Base-by-base conservation (phyloP, 2,113 vertebrate species). In the Hiodon tergisus region DNA sequence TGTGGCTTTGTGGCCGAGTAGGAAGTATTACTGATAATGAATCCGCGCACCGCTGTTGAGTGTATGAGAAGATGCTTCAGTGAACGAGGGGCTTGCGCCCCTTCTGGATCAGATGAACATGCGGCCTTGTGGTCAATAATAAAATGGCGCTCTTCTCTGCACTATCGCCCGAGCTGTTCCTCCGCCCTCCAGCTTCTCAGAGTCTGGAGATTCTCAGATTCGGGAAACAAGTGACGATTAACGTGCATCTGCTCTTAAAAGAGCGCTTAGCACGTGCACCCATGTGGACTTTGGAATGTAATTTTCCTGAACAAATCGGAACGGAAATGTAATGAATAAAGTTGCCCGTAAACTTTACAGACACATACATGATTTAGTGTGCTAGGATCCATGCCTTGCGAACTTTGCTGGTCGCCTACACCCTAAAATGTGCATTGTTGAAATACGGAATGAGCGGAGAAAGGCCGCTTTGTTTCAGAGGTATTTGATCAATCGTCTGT, bases 401-500 rank as follows among this genome's bases (percentile, higher is more conserved):
- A 31, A 14, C 58, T 13, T 46, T 9, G 53, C n/a, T n/a, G 2
- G 10, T 53, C 53, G n/a, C 67, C n/a, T n/a, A n/a, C n/a, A n/a
- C n/a, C n/a, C n/a, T 75, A 55, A 67, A 67, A 51, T 71, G 76
- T 78, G 81, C 82, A 86, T 87, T 88, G 84, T 86, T 81, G 79
- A 81, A 81, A 71, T 80, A 76, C 5, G 16, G 14, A 50, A 79
- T 79, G 81, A 69, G 79, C 65, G 52, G 70, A 85, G 84, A 87
- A 87, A 85, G 77, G 85, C 80, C 80, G 84, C 86, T 83, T 79
- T 89, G 83, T 87, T 79, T 85, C 78, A 81, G 89, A 87, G 85
- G 84, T 82, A 86, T 86, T 85, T 76, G 80, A 81, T 85, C 84
- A 69, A 75, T 31, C 76, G 75, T 75, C 74, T 71, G 62, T 74